Evolutionary conservation across 2,797 vertebrate genomes (phyloP), one percentile per base, ranked within the genome.

Genomic region (Xerus rutilus): DNA sequence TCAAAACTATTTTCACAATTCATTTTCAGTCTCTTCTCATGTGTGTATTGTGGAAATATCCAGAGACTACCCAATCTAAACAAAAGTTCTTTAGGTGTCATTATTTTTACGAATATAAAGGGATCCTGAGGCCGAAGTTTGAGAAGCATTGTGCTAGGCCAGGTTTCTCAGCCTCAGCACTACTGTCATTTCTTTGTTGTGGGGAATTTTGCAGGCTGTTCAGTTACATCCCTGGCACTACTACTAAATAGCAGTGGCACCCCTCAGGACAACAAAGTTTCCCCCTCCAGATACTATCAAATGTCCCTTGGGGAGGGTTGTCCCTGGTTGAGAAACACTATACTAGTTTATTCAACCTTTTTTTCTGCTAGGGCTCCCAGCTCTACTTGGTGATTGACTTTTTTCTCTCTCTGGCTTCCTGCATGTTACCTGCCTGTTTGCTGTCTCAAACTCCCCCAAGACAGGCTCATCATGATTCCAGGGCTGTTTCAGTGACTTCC

Each of bases 1-100:
- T 77, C 82, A 84, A 35, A 88, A 87, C 87, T 92, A 18, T 90
- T 90, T 95, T 62, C 81, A 77, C 25, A 93, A 5, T 88, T 67
- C 70, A 69, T 91, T 90, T 54, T 74, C 43, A 76, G 10, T 89
- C 32, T 70, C 59, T 49, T 88, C 69, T 93, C 32, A 85, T 57
- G n/a, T 25, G 14, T 62, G 43, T 86, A 49, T 5, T 14, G 49
- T 85, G 78, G 35, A 91, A 79, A 79, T 93, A 92, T 89, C 69
- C 78, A 86, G 91, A 89, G 72, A 79, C 14, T 90, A 83, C 57
- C 59, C 81, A 67, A 90, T n/a, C n/a, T 86, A 73, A 85, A 49
- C 72, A 86, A 96, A 85, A 49, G 18, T 8, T 79, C 20, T 76
- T 78, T 70, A 17, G 25, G 45, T 76, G 32, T 64, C 49, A 59